Base-by-base conservation (phyloP, 2,113 vertebrate species). In the Mobula birostris region DNA sequence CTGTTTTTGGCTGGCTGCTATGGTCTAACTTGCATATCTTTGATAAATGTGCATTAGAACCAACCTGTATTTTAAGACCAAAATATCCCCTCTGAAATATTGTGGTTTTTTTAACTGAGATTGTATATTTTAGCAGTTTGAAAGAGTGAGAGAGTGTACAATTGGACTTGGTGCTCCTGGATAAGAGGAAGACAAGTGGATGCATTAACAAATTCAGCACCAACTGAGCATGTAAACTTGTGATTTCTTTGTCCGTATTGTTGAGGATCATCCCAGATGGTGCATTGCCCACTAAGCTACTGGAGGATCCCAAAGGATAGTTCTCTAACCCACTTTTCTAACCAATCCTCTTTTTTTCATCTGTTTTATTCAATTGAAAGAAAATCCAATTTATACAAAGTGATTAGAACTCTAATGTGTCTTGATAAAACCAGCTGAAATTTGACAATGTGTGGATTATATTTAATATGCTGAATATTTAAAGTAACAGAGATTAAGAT, bases 341-440 rank as follows among this genome's bases (percentile, higher is more conserved):
- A 36, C n/a, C 85, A 90, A 36, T 66, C 5, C 85, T 68, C 14
- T 15, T 66, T 85, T 88, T 66, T 85, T 90, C 63, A 90, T 68
- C 61, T 90, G 85, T 90, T 90, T 66, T 66, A 61, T 85, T 85
- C 48, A 85, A 85, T 58, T 85, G 48, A 90, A 90, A 32, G 14
- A 90, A 90, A 90, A 66, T 90, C 61, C 61, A 32, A 68, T 66
- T 90, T 90, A 36, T 61, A 68, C 61, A 90, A 90, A 66, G 85
- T 90, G 85, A 90, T 90, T 90, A 66, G 85, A 90, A 29, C 32
- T 90, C 85, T 90, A 90, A 90, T 66, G 85, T 36, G 85, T 90
- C 61, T n/a, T n/a, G 27, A 19, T 90, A 90, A 90, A 90, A 29
- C 85, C 61, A 66, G 27, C 85, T 66, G 61, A 66, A 90, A 90